phyloP scores from a whole-genome alignment of 2,797 vertebrate species.

The Gobio occitaniae region DNA sequence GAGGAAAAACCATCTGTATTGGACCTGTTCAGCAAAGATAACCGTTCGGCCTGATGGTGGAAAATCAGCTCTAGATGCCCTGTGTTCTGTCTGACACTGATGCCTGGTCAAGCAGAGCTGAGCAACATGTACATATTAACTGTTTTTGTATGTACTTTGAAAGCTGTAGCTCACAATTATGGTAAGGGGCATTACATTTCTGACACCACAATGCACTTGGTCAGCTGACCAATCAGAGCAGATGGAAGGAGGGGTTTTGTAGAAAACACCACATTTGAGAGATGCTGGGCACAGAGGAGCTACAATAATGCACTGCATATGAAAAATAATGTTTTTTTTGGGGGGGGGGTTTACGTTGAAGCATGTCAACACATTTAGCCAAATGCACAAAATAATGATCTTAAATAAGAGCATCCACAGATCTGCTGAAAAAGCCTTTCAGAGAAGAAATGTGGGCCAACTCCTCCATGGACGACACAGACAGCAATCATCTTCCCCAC shows the following conservation, averaged over 20 bases:
- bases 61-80: not conserved
- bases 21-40: not conserved
- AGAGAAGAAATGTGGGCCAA: constrained; percentile 38
- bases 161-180: too few species aligned
- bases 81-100: not conserved
- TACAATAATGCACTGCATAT: too few species aligned
- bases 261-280: too few species aligned
- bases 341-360: too few species aligned
- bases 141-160: too few species aligned
- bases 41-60: not conserved
- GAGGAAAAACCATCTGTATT: not conserved
- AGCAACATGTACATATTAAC: not conserved
- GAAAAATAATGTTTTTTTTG: too few species aligned
- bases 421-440: constrained; percentile 45
- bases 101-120: not conserved
- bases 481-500: constrained; percentile 40
- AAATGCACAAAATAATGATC: not conserved
- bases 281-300: too few species aligned
- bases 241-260: too few species aligned
- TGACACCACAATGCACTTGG: too few species aligned
- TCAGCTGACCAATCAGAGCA: too few species aligned
- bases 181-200: too few species aligned
- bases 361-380: too few species aligned
- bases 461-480: constrained; percentile 43
- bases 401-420: constrained; percentile 2